Conservation (phyloP, 2,797 vertebrate genomes). For the Tadarida brasiliensis region DNA sequence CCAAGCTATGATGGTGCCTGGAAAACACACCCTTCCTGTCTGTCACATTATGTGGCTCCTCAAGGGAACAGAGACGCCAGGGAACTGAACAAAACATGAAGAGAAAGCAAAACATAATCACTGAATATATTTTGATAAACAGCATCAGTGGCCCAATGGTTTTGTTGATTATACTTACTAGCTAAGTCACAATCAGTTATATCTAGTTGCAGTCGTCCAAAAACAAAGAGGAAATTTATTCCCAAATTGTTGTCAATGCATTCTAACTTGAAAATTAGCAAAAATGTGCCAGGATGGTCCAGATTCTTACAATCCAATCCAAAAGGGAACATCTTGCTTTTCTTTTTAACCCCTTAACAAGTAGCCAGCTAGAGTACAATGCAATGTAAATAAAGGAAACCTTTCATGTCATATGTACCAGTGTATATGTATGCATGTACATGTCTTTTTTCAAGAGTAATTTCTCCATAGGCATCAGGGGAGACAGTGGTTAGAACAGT, state of each 20-base stretch:
- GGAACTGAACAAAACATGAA: neutral
- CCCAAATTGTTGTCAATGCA: neutral
- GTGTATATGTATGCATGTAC: neutral
- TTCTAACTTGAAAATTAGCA: slow-evolving; percentile 24
- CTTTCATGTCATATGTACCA: neutral
- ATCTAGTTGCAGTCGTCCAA: neutral
- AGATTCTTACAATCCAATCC: neutral
- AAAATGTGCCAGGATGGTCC: slow-evolving; percentile 1
- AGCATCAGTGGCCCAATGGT: neutral
- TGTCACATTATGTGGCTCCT: neutral
- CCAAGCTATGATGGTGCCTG: neutral
- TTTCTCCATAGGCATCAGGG: neutral
- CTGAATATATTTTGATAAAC: neutral
- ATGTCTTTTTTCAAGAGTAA: neutral
- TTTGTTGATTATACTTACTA: neutral
- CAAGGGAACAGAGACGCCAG: neutral
- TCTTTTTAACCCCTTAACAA: neutral
- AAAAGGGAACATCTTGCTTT: neutral
- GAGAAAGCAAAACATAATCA: neutral
- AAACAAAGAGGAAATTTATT: slow-evolving; percentile 39
- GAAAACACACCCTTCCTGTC: neutral
- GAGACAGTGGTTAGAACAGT: neutral
- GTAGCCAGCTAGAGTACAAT: neutral
- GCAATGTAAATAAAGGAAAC: neutral
- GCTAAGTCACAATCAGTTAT: neutral